Evolutionary conservation across 92 coral and sea anemone species (phyloP).

Genomic region (Parazoanthus atlanticus): DNA sequence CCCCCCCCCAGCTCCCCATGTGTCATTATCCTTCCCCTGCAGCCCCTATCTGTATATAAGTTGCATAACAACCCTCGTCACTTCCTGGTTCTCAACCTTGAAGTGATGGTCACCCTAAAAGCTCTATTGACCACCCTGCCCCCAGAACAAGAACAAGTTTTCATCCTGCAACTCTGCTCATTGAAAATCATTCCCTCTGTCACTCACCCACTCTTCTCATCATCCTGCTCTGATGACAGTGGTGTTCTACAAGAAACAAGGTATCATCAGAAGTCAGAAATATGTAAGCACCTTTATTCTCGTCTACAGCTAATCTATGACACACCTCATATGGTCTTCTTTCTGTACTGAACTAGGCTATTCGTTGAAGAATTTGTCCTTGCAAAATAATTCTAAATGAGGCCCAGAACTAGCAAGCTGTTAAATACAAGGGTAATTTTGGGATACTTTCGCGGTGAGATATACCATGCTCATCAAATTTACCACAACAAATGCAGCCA

Average conservation of each 20-base stretch:
- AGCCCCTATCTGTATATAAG: too few relatives aligned
- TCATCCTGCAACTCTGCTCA: not conserved
- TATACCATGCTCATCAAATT: not conserved
- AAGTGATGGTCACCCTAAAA: not conserved
- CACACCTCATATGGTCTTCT: not conserved
- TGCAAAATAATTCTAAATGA: not conserved
- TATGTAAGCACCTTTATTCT: not conserved
- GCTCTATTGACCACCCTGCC: not conserved
- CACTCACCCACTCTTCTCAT: constrained; percentile 23
- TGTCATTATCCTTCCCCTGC: not conserved
- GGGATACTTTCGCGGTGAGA: not conserved
- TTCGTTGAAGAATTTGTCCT: not conserved
- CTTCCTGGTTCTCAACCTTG: too few relatives aligned
- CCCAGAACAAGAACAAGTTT: not conserved
- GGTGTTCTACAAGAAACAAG: not conserved
- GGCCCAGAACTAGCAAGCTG: not conserved
- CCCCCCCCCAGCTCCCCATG: not conserved
- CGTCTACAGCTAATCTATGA: too few relatives aligned
- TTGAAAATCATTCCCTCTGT: not conserved
- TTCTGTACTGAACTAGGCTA: not conserved
- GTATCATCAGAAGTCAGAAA: not conserved
- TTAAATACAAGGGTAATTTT: not conserved
- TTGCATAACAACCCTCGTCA: too few relatives aligned
- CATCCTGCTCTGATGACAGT: constrained; percentile 36
- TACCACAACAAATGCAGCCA: not conserved